These are phyloP conservation scores for Dyspetes luteomarginatus DNA, from an alignment of 2,888 invertebrate genomes.

Conservation along the genomic window DNA sequence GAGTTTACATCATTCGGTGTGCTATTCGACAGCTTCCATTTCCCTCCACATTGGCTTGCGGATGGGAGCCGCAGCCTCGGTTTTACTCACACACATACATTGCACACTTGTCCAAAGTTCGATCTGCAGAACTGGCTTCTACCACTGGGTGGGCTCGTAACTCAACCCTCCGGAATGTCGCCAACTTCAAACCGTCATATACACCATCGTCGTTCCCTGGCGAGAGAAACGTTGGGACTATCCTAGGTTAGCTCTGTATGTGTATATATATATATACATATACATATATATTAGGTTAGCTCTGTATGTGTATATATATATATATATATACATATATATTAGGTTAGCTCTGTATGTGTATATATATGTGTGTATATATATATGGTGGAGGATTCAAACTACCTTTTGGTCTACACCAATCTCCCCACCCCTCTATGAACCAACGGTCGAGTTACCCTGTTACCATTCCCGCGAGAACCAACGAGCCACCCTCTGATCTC, in stretches of 20 bases:
- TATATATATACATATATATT: neutral
- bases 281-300: too few relatives aligned
- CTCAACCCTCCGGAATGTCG: conserved; percentile 69
- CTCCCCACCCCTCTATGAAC: conserved; percentile 67
- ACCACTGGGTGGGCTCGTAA: conserved; percentile 68
- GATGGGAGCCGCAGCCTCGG: too few relatives aligned
- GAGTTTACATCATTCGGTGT: conserved; percentile 76
- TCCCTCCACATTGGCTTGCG: too few relatives aligned
- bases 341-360: neutral
- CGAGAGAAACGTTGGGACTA: too few relatives aligned
- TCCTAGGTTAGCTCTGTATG: too few relatives aligned
- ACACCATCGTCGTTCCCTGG: conserved; percentile 25
- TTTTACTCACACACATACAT: neutral
- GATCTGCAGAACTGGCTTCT: conserved; percentile 46
- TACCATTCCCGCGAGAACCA: conserved; percentile 63
- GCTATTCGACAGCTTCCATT: too few relatives aligned
- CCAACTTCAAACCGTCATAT: conserved; percentile 67
- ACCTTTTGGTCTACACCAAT: conserved; percentile 68
- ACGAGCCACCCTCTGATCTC: conserved; percentile 67
- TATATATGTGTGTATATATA: neutral
- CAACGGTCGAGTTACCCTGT: conserved; percentile 65
- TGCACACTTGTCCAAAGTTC: neutral
- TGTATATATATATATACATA: too few relatives aligned
- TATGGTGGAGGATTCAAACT: conserved; percentile 54
- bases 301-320: too few relatives aligned